A percentile compares a stretch with the other conserved stretches of the same genome.
These are phyloP conservation scores for Sinocyclocheilus rhinocerous DNA, from an alignment of 2,113 vertebrate genomes.

Conservation along the genomic window DNA sequence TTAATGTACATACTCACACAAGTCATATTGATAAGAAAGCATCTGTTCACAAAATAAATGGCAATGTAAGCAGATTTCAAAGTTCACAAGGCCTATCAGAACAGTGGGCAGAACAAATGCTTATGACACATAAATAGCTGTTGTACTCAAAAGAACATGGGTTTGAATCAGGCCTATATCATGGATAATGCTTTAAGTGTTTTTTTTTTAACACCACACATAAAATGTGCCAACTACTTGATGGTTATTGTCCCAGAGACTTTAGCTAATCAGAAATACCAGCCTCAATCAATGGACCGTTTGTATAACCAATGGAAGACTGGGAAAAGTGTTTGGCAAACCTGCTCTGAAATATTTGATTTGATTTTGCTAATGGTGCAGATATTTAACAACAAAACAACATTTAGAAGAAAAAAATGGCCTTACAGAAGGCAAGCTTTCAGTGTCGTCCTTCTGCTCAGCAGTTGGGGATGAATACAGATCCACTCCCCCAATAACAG, in stretches of 20 bases:
- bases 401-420: slow-evolving; percentile 12
- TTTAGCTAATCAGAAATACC: too few species aligned
- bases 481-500: slow-evolving; percentile 85
- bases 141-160: not conserved
- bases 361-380: not conserved
- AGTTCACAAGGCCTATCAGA: not conserved
- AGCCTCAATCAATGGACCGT: too few species aligned
- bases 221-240: not conserved
- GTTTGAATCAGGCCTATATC: too few species aligned
- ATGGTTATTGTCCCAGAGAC: too few species aligned
- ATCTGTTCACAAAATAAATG: not conserved
- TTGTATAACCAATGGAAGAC: not conserved
- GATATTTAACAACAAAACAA: not conserved
- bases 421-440: slow-evolving; percentile 87
- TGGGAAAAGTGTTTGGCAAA: not conserved
- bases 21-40: not conserved
- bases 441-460: slow-evolving; percentile 78
- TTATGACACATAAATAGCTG: not conserved
- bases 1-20: too few species aligned
- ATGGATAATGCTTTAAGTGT: too few species aligned
- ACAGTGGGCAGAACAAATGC: not conserved
- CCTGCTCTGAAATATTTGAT: not conserved
- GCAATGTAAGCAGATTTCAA: not conserved
- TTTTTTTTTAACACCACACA: not conserved
- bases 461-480: slow-evolving; percentile 75